Base-by-base conservation (phyloP, 1,140 invertebrate genomes). In the Wiebesia pumilae region DNA sequence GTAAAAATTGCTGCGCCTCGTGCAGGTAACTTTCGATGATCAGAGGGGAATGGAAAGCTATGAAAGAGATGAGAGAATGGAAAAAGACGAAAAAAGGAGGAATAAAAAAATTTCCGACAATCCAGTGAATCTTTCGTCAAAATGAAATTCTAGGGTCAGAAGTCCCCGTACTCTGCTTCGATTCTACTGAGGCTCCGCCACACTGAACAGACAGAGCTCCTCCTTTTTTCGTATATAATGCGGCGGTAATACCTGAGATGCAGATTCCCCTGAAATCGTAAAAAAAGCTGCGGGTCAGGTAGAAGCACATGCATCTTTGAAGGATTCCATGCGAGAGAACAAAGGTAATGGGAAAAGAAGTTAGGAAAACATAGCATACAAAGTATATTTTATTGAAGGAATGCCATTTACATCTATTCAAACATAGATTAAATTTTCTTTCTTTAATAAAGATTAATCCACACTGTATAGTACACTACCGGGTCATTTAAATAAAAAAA, bases 231-330 rank as follows among this genome's bases (percentile, higher is more conserved):
- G 9, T 35, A 33, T 27, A 84, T 58, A 78, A 38, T 79, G 40
- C 62, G 12, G 30, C 54, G 33, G 3, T 12, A 3, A 73, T 83
- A 87, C 73, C 81, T 80, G 77, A 58, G 77, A 87, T 87, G 86
- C 81, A 87, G 90, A 91, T 90, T 91, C 89, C 87, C 89, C 77
- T 35, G 65, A 89, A 91, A 90, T 88, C 81, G 69, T 87, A 88
- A 88, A 90, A 90, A 90, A 88, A 0, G 71, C 51, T 75, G 81
- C 69, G 81, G 89, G 88, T 90, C 89, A 90, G 89, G 89, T 89
- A 90, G 83, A 89, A 69, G 78, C 33, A 78, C 35, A 81, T 33
- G 54, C 73, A 81, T 86, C 58, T 62, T 86, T 27, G 24, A 21
- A n/a, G 24, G 30, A 75, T 38, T 78, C n/a, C 54, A n/a, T 51